Evolutionary conservation across 2,888 invertebrate genomes (phyloP).

Genomic region (Drosophila demipolita): DNA sequence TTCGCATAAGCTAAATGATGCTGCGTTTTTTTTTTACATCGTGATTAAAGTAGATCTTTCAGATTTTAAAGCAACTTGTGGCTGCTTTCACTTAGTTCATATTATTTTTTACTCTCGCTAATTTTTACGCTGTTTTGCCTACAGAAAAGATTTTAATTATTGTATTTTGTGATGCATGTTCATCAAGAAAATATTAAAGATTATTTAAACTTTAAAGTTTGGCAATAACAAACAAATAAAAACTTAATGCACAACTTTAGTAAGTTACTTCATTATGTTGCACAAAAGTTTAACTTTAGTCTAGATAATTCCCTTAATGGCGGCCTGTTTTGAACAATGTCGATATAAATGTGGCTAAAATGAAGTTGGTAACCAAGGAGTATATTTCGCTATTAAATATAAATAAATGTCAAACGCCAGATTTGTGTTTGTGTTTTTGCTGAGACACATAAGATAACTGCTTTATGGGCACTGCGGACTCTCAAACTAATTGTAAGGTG

Average conservation of each 20-base stretch:
- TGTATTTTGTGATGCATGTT: conserved; percentile 29
- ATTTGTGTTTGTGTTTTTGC: conserved; percentile 14
- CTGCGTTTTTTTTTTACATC: conserved; percentile 11
- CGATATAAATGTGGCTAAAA: neutral
- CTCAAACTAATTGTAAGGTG: conserved; percentile 64
- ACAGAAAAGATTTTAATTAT: conserved; percentile 50
- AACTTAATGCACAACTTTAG: neutral
- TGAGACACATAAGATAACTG: conserved; percentile 50
- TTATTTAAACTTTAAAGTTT: neutral
- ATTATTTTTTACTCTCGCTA: neutral
- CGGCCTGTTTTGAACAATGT: neutral
- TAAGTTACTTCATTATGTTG: neutral
- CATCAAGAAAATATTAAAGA: neutral
- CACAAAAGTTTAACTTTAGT: neutral
- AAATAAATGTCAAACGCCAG: neutral
- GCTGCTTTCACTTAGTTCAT: conserved; percentile 12
- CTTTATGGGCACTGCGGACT: conserved; percentile 33
- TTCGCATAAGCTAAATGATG: conserved; percentile 20
- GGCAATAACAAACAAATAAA: neutral
- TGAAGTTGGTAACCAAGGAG: neutral
- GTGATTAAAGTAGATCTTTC: conserved; percentile 21
- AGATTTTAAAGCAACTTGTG: conserved; percentile 8
- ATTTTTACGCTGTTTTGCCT: neutral
- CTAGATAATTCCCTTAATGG: neutral
- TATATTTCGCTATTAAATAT: neutral